Percentiles rank a stretch among this genome's conserved stretches.
Conservation (phyloP, 1,140 invertebrate genomes). For the Gerris buenoi region DNA sequence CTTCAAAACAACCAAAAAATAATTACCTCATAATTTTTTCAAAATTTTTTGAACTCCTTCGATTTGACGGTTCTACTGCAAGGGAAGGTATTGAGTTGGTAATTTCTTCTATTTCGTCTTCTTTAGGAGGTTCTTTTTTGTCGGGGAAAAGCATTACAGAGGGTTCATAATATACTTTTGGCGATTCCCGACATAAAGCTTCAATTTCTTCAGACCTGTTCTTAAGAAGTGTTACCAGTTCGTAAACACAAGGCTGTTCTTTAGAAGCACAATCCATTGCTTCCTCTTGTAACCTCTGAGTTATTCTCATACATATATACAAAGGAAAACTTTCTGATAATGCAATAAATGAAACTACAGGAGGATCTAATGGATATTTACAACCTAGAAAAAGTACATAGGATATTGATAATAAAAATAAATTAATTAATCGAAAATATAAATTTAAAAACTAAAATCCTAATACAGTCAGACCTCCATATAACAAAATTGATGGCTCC, state of each 20-base stretch:
- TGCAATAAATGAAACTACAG: slow-evolving; percentile 48
- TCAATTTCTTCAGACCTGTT: slow-evolving; percentile 45
- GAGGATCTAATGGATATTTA: slow-evolving; percentile 53
- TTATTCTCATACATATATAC: slow-evolving; percentile 43
- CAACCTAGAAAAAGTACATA: slow-evolving; percentile 27
- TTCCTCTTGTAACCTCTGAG: slow-evolving; percentile 43
- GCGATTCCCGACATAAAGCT: slow-evolving; percentile 26
- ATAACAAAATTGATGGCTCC: too few species aligned
- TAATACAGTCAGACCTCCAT: too few species aligned
- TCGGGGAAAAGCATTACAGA: not conserved
- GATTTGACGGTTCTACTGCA: too few species aligned
- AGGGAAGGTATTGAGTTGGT: too few species aligned
- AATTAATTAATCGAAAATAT: too few species aligned
- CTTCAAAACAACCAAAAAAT: too few species aligned
- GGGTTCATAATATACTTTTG: not conserved
- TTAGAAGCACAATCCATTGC: slow-evolving; percentile 42
- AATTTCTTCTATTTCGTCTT: too few species aligned
- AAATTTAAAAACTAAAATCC: too few species aligned
- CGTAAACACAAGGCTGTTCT: slow-evolving; percentile 49
- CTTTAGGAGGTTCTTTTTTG: too few species aligned
- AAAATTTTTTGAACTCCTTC: too few species aligned
- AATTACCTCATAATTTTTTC: too few species aligned
- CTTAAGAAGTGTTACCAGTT: slow-evolving; percentile 48
- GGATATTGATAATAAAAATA: too few species aligned
- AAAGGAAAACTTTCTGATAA: slow-evolving; percentile 38